Evolutionary conservation across 1,140 invertebrate species (phyloP).

Genomic region (Dryas iulia): DNA sequence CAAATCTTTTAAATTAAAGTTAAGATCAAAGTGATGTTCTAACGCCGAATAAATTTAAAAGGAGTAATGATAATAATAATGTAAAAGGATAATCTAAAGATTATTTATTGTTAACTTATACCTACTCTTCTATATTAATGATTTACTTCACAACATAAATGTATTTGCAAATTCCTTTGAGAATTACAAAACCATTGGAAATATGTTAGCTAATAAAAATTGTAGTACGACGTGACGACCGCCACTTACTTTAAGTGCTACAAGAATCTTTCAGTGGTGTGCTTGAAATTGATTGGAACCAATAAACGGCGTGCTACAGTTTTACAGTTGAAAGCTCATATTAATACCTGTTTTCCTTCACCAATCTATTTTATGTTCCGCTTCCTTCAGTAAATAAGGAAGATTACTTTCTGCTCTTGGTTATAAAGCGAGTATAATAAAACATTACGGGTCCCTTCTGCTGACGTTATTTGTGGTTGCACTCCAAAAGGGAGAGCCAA

Average conservation of each 20-base stretch:
- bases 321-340: constrained; percentile 13
- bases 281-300: neutral
- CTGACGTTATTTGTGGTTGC: constrained; percentile 49
- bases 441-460: constrained; percentile 59
- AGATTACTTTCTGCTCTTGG: constrained; percentile 61
- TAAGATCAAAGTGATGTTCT: no score
- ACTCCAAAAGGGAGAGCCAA: constrained; percentile 40
- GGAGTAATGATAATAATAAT: no score
- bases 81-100: no score
- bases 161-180: neutral
- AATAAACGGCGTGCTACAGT: neutral
- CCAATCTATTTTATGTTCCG: constrained; percentile 44
- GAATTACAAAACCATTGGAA: neutral
- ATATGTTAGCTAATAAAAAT: neutral
- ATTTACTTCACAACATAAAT: neutral
- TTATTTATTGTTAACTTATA: no score
- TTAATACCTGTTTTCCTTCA: constrained; percentile 34
- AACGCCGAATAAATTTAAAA: no score
- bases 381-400: constrained; percentile 49
- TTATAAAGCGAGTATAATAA: constrained; percentile 64
- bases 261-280: neutral
- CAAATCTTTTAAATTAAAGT: no score
- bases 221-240: constrained; percentile 1
- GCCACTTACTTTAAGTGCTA: neutral
- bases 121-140: no score